Evolutionary conservation across 2,888 invertebrate genomes (phyloP).

Genomic region (Xestia rhomboidea): DNA sequence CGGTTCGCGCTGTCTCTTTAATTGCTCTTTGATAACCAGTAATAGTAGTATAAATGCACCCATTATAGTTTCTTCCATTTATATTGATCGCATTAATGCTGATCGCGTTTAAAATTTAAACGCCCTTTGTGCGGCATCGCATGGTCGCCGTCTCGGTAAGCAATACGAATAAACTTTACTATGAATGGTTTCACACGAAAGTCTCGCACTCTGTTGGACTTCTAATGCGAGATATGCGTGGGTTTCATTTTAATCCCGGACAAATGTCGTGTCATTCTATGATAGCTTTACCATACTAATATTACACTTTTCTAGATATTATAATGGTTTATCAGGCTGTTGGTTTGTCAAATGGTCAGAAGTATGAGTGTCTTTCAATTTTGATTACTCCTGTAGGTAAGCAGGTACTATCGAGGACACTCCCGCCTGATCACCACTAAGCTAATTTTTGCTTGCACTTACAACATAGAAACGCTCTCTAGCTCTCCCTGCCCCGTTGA

Average conservation of each 20-base stretch:
- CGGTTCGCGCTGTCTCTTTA: conserved; percentile 83
- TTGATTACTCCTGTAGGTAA: not conserved
- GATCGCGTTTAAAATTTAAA: conserved; percentile 77
- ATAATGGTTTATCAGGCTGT: not conserved
- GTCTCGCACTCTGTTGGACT: conserved; percentile 67
- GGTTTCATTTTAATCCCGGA: conserved; percentile 78
- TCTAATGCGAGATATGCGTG: conserved; percentile 79
- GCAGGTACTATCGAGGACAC: too few relatives aligned
- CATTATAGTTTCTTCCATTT: conserved; percentile 81
- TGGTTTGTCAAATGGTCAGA: not conserved
- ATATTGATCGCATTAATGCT: conserved; percentile 78
- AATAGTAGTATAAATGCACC: conserved; percentile 85
- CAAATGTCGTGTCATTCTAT: conserved; percentile 73
- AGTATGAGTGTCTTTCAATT: not conserved
- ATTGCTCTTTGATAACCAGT: conserved; percentile 86
- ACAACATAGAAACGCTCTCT: too few relatives aligned
- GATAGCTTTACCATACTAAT: conserved; percentile 74
- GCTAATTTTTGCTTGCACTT: too few relatives aligned
- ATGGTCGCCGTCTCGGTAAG: conserved; percentile 59
- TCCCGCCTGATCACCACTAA: too few relatives aligned
- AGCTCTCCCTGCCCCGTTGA: too few relatives aligned
- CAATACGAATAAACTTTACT: conserved; percentile 73
- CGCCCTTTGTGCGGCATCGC: conserved; percentile 70
- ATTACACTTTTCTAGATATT: conserved; percentile 12
- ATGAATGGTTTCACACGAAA: conserved; percentile 74